phyloP scores from a whole-genome alignment of 2,888 invertebrate genomes.

The Tinea pellionella region DNA sequence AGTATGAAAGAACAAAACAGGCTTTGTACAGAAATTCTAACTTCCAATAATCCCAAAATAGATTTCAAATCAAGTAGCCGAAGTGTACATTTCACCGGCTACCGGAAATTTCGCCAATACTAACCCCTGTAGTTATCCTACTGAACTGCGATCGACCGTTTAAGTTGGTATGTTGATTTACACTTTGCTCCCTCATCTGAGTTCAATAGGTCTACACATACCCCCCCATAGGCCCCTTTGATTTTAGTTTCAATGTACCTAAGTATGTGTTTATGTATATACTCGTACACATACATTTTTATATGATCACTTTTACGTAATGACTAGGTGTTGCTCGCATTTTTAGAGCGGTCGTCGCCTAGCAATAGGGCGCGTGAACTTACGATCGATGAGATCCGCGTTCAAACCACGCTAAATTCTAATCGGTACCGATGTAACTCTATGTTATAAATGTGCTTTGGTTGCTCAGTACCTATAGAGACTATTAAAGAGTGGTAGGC shows the following conservation, averaged over 20 bases:
- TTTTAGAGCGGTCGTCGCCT: too few species aligned
- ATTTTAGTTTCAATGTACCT: background rate
- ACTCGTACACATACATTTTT: too few species aligned
- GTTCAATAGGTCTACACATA: background rate
- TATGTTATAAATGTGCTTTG: too few species aligned
- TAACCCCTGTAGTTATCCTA: slow-evolving; percentile 1
- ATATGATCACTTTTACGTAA: too few species aligned
- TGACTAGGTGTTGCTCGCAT: too few species aligned
- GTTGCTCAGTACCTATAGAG: too few species aligned
- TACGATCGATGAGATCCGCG: too few species aligned
- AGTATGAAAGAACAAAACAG: background rate
- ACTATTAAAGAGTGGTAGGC: too few species aligned
- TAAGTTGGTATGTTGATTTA: slow-evolving; percentile 5
- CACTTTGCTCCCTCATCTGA: background rate
- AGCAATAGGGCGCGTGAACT: too few species aligned
- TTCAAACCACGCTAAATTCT: too few species aligned
- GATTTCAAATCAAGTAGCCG: slow-evolving; percentile 6
- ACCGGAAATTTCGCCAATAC: background rate
- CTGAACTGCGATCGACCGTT: slow-evolving; percentile 1
- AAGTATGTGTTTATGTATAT: too few species aligned
- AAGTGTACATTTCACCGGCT: slow-evolving; percentile 4
- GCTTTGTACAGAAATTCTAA: background rate
- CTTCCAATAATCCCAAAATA: background rate
- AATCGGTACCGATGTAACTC: too few species aligned
- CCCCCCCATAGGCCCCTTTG: background rate